Evolutionary conservation across 2,888 invertebrate genomes (phyloP).

Genomic region (Scaptomyza flava): DNA sequence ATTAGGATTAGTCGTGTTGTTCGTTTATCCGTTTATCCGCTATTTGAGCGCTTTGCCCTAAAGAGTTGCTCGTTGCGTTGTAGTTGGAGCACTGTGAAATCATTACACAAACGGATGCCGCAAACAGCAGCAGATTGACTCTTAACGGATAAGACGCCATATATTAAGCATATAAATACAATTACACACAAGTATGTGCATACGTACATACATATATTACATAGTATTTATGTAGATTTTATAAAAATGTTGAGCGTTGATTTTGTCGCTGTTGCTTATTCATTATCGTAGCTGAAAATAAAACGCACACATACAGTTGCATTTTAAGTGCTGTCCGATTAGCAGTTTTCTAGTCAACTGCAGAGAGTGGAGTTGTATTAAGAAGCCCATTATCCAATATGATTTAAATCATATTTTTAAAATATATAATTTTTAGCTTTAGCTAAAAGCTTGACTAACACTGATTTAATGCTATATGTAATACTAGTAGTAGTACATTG

Average conservation of each 20-base stretch:
- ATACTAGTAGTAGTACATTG: constrained; percentile 20
- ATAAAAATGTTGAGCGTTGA: constrained; percentile 47
- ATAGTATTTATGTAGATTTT: constrained; percentile 40
- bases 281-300: constrained; percentile 64
- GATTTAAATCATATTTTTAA: too few relatives aligned
- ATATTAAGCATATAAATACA: constrained; percentile 33
- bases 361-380: not conserved
- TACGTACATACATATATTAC: constrained; percentile 14
- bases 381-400: not conserved
- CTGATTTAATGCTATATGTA: not conserved
- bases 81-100: constrained; percentile 56
- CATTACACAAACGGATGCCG: constrained; percentile 49
- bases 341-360: constrained; percentile 32
- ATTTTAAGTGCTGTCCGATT: constrained; percentile 17
- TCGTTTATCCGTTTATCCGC: constrained; percentile 20
- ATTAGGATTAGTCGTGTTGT: constrained; percentile 2
- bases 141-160: constrained; percentile 65
- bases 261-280: constrained; percentile 47
- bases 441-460: constrained; percentile 7
- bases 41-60: constrained; percentile 23
- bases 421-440: not conserved
- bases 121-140: constrained; percentile 40
- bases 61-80: constrained; percentile 39
- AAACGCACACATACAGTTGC: constrained; percentile 31
- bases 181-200: not conserved